Evolutionary conservation across 2,797 vertebrate genomes (phyloP), one percentile per base, ranked within the genome.

Genomic region (Melanotaenia maccullochi): DNA sequence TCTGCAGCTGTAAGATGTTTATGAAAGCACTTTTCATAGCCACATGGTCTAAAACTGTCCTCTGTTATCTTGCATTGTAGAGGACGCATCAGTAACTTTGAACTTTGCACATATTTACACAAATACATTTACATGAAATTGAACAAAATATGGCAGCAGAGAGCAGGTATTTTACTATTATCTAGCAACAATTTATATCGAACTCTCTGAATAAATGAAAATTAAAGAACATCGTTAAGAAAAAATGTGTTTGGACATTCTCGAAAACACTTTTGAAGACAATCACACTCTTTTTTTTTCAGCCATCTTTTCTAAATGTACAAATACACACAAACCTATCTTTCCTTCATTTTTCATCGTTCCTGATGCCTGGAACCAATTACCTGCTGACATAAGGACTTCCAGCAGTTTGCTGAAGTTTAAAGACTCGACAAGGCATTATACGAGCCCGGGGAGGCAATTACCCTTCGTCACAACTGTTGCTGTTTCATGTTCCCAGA

Each of bases 401-500:
- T 91, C 90, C 90, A 92, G 92, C 87, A 89, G 89, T 94, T 92
- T 90, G 89, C 85, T 88, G 75, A 85, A 92, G 90, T 94, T 92
- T 90, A 92, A 92, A 92, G 89, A 89, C 90, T 91, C 90, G 81
- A 89, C 87, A 89, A 88, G 89, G 90, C 89, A 91, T 91, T 91
- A 91, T 90, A 89, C 85, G 72, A 85, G 87, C 92, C 83, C 87
- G 72, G 89, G 90, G 90, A 93, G 90, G 90, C 91, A 93, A 93
- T 93, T 93, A 93, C 89, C 83, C 89, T 88, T 77, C 84, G 83
- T 92, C 92, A 92, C 90, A 93, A 93, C 90, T 90, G 92, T 93
- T 93, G 90, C 89, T 87, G 92, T 92, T 93, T 93, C 90, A 94
- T 91, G 92, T 93, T 92, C 81, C 79, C 86, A 87, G 92, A 93